Evolutionary conservation across 2,888 invertebrate genomes (phyloP).

Genomic region (Morinoia aosen): DNA sequence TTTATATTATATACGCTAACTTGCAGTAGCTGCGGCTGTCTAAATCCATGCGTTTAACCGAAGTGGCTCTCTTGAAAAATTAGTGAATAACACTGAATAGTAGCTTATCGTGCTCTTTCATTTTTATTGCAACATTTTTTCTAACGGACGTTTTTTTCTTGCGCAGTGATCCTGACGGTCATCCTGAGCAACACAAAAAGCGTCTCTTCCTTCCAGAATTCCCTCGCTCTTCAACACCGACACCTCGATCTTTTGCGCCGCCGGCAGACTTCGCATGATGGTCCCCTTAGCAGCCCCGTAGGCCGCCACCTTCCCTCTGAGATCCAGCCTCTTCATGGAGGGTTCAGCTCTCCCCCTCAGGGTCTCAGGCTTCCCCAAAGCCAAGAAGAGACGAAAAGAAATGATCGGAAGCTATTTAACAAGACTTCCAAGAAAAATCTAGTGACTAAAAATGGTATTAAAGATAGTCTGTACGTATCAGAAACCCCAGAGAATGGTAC

Average conservation of each 20-base stretch:
- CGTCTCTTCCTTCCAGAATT: not conserved
- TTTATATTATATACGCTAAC: not conserved
- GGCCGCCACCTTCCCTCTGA: not conserved
- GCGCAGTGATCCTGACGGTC: not conserved
- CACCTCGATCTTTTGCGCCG: not conserved
- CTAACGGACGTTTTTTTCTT: not conserved
- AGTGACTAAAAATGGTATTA: not conserved
- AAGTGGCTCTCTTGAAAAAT: no score
- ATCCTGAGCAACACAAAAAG: slow-evolving; percentile 19
- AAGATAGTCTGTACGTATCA: not conserved
- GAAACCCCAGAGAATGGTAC: not conserved
- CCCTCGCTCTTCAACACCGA: not conserved
- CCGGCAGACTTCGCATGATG: not conserved
- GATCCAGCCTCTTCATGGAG: not conserved
- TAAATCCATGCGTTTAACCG: not conserved
- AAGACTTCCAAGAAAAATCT: not conserved
- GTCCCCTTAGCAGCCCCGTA: not conserved
- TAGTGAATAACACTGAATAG: not conserved
- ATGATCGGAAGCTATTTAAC: not conserved
- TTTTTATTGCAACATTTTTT: no score
- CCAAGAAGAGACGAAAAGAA: slow-evolving; percentile 28
- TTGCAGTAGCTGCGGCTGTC: not conserved
- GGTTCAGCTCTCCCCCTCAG: not conserved
- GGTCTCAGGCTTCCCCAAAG: not conserved
- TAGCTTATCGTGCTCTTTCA: not conserved